A percentile compares a stretch with the other conserved stretches of the same genome.
Conservation (phyloP, 1,140 invertebrate species). For the Heliothis virescens region DNA sequence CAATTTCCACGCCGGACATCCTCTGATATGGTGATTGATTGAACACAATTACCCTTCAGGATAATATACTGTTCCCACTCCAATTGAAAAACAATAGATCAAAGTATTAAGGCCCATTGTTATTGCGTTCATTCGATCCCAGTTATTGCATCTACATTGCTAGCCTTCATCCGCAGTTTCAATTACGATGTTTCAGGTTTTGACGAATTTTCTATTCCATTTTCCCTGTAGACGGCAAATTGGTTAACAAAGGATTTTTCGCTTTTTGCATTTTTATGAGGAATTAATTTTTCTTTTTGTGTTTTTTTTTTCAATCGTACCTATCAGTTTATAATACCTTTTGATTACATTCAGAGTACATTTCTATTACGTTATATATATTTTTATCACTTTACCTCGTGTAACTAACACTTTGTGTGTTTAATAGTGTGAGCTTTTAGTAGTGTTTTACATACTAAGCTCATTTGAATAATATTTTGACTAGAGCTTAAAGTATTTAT, state of each 20-base stretch:
- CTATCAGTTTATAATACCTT: no score
- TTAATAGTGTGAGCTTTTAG: no score
- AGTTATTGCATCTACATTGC: constrained; percentile 35
- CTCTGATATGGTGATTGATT: constrained; percentile 21
- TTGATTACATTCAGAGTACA: no score
- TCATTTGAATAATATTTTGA: no score
- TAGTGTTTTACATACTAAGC: no score
- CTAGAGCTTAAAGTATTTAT: no score
- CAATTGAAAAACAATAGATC: constrained; percentile 37
- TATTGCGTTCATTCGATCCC: constrained; percentile 19
- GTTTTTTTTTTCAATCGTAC: neutral
- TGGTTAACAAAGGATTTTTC: neutral
- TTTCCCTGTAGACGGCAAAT: neutral
- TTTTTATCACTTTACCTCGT: no score
- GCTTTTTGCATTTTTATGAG: neutral
- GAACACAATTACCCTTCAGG: constrained; percentile 9
- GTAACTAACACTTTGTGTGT: no score
- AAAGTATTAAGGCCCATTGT: constrained; percentile 16
- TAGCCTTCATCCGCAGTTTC: constrained; percentile 19
- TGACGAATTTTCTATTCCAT: constrained; percentile 6
- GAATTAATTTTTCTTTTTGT: neutral
- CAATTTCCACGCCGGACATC: constrained; percentile 9
- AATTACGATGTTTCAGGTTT: constrained; percentile 28
- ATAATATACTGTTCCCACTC: neutral
- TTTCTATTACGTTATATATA: no score